Base-by-base conservation (phyloP, 2,797 vertebrate genomes). In the Lemur catta region DNA sequence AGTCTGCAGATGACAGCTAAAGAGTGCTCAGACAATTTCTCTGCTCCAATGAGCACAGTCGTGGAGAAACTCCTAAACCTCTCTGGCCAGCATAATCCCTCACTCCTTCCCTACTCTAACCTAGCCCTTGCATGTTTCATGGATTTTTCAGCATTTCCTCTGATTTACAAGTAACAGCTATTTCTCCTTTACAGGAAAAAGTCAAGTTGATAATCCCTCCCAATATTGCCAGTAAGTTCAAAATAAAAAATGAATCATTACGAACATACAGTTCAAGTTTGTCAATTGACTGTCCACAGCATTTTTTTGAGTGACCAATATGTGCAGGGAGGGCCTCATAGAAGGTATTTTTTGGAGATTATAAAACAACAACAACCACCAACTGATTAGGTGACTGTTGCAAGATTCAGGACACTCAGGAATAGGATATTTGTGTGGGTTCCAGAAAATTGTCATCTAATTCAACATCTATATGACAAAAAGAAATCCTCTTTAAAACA, bases 211-310 rank as follows among this genome's bases (percentile, higher is more conserved):
- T 57, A 86, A 91, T 61, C 50, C 20, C 33, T 52, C 52, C 78
- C 84, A 86, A 59, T 91, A 84, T 35, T 94, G 50, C 30, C 65
- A 69, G 82, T 93, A 24, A 9, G 30, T 13, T 48, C 24, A 94
- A 75, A 96, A 81, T n/a, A 91, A 52, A 75, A 91, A 65, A 20
- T 48, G 89, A 94, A 57, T 78, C 71, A 75, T 89, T 80, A 17
- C 59, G 48, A 41, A 46, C 81, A 92, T 75, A 41, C 14, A 28
- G 12, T 67, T 96, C 15, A 92, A 57, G 48, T 95, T 95, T 84
- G 59, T 76, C 33, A 38, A 4, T 69, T n/a, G 63, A 65, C 35
- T 65, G 26, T 30, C 43, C 18, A 57, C 6, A 92, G 48, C 52
- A 69, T 93, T 92, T 95, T 95, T 76, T n/a, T 72, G 82, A 95